Evolutionary conservation across 2,888 invertebrate genomes (phyloP).

Genomic region (Drosophila villosipedis): DNA sequence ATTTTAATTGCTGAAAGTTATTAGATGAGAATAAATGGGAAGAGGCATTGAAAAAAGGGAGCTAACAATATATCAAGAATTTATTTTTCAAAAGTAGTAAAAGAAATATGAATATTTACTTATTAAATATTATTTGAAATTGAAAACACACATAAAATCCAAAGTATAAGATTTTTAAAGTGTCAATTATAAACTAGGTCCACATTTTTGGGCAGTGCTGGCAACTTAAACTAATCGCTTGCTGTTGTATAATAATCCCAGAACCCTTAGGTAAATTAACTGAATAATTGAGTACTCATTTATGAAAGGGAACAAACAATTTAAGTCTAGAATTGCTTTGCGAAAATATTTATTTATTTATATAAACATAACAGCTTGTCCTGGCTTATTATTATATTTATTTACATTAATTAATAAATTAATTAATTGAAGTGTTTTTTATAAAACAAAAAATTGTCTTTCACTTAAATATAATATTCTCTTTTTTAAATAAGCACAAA

Average conservation of each 20-base stretch:
- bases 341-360: not conserved
- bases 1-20: conserved; percentile 21
- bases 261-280: conserved; percentile 53
- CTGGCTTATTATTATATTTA: no score
- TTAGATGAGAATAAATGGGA: not conserved
- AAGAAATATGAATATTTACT: not conserved
- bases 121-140: not conserved
- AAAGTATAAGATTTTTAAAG: not conserved
- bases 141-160: no score
- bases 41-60: not conserved
- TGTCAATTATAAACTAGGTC: not conserved
- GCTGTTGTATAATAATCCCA: conserved; percentile 26
- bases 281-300: conserved; percentile 58
- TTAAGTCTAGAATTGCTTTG: not conserved
- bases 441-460: no score
- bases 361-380: not conserved
- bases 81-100: not conserved
- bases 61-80: not conserved
- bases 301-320: conserved; percentile 17
- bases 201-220: conserved; percentile 50
- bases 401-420: no score
- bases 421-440: no score
- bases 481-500: no score
- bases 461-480: no score
- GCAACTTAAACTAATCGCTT: conserved; percentile 20